Evolutionary conservation across 1,140 invertebrate species (phyloP).

Genomic region (Manduca sexta): DNA sequence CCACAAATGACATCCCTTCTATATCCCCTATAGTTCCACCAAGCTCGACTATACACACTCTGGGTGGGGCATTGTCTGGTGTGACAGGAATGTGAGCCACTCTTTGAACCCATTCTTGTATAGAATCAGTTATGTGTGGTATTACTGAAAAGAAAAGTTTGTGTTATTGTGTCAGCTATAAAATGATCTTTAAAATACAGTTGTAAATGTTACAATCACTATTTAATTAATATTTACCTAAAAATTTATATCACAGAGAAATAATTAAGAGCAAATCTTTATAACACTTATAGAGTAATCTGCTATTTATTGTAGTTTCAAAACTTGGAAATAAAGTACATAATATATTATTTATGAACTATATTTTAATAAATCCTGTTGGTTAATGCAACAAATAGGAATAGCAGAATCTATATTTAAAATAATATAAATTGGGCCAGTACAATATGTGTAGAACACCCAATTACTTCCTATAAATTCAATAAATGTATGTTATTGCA

Average conservation of each 20-base stretch:
- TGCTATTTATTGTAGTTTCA: too few species aligned
- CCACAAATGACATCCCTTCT: slow-evolving; percentile 99
- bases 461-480: too few species aligned
- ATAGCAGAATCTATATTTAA: too few species aligned
- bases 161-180: not conserved
- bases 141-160: slow-evolving; percentile 81
- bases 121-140: slow-evolving; percentile 98
- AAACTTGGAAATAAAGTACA: too few species aligned
- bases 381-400: too few species aligned
- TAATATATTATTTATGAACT: too few species aligned
- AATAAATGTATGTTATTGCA: too few species aligned
- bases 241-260: not conserved
- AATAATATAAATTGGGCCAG: too few species aligned
- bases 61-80: slow-evolving; percentile 81
- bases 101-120: slow-evolving; percentile 97
- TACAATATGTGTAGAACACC: too few species aligned
- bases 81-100: slow-evolving; percentile 93
- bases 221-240: not conserved
- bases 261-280: too few species aligned
- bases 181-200: not conserved
- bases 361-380: too few species aligned
- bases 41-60: slow-evolving; percentile 93
- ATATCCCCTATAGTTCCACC: slow-evolving; percentile 99
- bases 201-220: not conserved
- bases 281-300: too few species aligned